A percentile compares a stretch with the other conserved stretches of the same genome.
Conservation (phyloP, 2,113 vertebrate genomes). For the Pluvianellus socialis region DNA sequence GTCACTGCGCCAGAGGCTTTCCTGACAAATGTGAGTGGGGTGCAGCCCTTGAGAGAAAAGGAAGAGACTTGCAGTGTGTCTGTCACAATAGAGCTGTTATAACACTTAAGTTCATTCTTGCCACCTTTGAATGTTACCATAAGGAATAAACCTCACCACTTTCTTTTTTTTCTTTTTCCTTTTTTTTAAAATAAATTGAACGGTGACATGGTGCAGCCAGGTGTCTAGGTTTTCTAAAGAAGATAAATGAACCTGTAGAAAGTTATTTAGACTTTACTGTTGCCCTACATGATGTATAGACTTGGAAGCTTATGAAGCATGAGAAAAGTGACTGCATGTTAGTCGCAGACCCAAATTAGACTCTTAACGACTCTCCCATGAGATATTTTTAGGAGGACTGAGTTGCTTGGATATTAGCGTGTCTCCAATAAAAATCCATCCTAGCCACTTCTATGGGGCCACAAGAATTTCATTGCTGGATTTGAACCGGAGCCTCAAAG, state of each 20-base stretch:
- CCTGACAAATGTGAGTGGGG: neutral
- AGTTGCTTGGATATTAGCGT: neutral
- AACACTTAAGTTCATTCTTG: neutral
- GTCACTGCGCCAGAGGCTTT: neutral
- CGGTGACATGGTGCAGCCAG: neutral
- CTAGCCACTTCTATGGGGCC: neutral
- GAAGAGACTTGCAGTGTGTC: neutral
- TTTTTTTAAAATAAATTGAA: neutral
- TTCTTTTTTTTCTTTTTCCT: neutral
- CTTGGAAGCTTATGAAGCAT: neutral
- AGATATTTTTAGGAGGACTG: neutral
- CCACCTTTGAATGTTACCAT: neutral
- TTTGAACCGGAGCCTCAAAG: neutral
- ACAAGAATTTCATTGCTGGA: neutral
- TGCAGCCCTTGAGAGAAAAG: neutral
- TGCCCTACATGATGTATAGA: neutral
- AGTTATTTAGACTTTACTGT: neutral
- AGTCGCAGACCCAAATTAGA: neutral
- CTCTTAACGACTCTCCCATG: neutral
- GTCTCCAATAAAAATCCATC: neutral
- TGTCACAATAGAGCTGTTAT: neutral
- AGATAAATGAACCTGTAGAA: neutral
- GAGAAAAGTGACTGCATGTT: neutral
- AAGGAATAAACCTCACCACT: neutral
- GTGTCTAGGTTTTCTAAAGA: neutral